Percentiles rank a stretch among this genome's conserved stretches.
Conservation (phyloP, 2,113 vertebrate genomes). For the Dipodomys stephensi region DNA sequence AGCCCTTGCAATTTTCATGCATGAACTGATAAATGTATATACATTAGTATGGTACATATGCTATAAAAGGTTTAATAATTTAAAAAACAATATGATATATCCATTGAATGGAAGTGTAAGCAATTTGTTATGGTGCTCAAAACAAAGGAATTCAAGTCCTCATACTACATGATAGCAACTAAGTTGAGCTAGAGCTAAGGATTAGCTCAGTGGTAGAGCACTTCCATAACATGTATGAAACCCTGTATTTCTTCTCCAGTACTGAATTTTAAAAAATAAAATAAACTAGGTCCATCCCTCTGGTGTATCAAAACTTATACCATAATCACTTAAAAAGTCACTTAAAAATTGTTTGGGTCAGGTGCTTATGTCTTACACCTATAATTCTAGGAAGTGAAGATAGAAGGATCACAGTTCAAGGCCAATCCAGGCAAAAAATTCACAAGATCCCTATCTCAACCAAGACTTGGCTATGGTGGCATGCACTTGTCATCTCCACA, state of each 20-base stretch:
- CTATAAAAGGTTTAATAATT: background rate
- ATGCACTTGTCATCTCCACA: too few relatives aligned
- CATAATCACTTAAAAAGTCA: background rate
- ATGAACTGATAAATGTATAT: background rate
- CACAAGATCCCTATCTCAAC: too few relatives aligned
- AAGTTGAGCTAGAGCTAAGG: background rate
- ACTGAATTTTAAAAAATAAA: too few relatives aligned
- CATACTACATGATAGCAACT: background rate
- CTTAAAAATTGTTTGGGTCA: too few relatives aligned
- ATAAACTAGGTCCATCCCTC: background rate
- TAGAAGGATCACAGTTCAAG: too few relatives aligned
- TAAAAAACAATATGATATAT: background rate
- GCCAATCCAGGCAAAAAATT: too few relatives aligned
- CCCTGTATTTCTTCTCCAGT: background rate
- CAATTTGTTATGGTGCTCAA: background rate
- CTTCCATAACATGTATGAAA: background rate
- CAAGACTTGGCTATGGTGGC: too few relatives aligned
- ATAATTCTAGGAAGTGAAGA: too few relatives aligned
- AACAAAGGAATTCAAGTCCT: background rate
- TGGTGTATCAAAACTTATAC: background rate
- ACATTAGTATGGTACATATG: background rate
- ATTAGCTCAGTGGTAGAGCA: background rate
- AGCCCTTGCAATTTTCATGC: constrained; percentile 2
- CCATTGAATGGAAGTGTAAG: background rate
- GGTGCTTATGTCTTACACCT: too few relatives aligned